Evolutionary conservation across 1,140 invertebrate species (phyloP).

Genomic region (silkworm (Bombyx mori)): DNA sequence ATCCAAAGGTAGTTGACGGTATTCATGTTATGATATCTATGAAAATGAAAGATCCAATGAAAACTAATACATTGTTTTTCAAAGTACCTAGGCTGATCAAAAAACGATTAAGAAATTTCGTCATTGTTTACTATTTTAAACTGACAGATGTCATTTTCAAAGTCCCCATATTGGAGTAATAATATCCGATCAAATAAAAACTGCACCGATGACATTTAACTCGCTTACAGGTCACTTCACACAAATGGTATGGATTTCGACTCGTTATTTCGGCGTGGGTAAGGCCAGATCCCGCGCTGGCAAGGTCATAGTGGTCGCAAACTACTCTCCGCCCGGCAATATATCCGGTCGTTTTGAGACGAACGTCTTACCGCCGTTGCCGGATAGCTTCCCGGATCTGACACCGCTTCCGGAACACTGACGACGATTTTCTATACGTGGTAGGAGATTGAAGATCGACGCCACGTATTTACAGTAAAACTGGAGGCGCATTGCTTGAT

Average conservation of each 20-base stretch:
- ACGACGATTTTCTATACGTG: conserved; percentile 58
- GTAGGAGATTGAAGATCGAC: conserved; percentile 48
- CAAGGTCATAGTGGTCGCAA: conserved; percentile 84
- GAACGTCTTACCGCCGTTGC: conserved; percentile 82
- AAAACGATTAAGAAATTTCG: no score
- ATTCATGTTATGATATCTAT: no score
- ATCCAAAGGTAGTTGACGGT: no score
- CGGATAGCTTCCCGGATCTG: conserved; percentile 70
- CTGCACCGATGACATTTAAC: not conserved
- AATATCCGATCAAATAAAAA: no score
- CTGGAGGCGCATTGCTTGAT: no score
- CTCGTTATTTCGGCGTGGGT: conserved; percentile 85
- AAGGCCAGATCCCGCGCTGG: conserved; percentile 83
- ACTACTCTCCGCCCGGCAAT: conserved; percentile 86
- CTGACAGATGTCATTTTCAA: no score
- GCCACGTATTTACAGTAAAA: conserved; percentile 34
- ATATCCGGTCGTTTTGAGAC: conserved; percentile 81
- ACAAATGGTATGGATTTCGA: conserved; percentile 89
- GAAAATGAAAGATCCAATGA: no score
- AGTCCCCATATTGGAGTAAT: no score
- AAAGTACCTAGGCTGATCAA: no score
- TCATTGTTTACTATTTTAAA: no score
- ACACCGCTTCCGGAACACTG: conserved; percentile 52
- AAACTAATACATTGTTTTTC: no score
- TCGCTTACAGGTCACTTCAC: conserved; percentile 85